Base-by-base conservation (phyloP, 2,113 vertebrate species). In the Balaeniceps rex region DNA sequence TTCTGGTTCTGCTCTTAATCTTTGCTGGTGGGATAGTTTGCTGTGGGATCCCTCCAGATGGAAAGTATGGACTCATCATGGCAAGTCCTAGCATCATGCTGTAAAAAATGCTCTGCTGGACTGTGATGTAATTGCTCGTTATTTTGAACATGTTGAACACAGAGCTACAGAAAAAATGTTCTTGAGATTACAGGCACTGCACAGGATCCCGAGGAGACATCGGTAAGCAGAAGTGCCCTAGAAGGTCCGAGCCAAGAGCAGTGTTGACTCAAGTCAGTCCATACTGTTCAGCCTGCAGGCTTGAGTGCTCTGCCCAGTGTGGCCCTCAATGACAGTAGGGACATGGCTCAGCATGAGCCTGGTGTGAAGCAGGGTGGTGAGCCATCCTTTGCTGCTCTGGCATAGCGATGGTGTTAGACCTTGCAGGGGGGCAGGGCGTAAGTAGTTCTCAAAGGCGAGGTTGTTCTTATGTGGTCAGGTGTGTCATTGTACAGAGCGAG, bases 351-450 rank as follows among this genome's bases (percentile, higher is more conserved):
- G 7, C 7, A 7, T 9, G 14, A 57, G 12, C 17, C 18, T 66
- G 22, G 19, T 0, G 0, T 68, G n/a, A n/a, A 72, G 52, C 52
- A n/a, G n/a, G 14, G 21, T n/a, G 28, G 21, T 12, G 36, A 85
- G n/a, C 16, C 12, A 13, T 46, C 40, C 29, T 83, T n/a, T 12
- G 15, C 33, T 78, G n/a, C 36, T 63, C 4, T 57, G 47, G 19
- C 36, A 23, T 12, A 61, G 12, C 0, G 3, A 38, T 2, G 0
- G 6, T 52, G 47, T 68, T 28, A 66, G 69, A 26, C 40, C 38
- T 81, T 15, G 40, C 0, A 1, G 25, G 15, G 49, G 63, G 8
- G 28, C 36, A 24, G 4, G 5, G 10, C 6, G 2, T 14, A 55
- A 42, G 29, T 17, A 25, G 9, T 44, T 82, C 65, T 63, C 36